Evolutionary conservation across 2,888 invertebrate genomes (phyloP).

Genomic region (Ferdinandea cuprea): DNA sequence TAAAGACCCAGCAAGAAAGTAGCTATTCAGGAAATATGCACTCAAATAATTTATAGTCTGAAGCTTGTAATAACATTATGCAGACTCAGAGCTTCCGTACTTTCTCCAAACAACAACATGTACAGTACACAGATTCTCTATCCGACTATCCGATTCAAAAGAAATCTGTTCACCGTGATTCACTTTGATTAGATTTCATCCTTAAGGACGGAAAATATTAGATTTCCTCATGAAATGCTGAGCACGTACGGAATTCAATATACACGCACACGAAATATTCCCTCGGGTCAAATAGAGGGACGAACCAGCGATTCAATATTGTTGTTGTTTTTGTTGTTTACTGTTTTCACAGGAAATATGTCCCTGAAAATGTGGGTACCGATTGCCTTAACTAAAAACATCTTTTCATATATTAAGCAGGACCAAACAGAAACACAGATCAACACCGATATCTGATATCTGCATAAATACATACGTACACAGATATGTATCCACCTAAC

Average conservation of each 20-base stretch:
- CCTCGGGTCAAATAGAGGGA: slow-evolving; percentile 34
- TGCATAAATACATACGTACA: background rate
- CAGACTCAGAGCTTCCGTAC: slow-evolving; percentile 20
- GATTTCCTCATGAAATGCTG: slow-evolving; percentile 54
- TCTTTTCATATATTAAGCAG: background rate
- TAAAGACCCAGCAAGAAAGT: background rate
- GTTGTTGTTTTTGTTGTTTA: slow-evolving; percentile 10
- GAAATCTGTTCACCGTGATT: slow-evolving; percentile 67
- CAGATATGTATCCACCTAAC: too few relatives aligned
- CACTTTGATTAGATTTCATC: slow-evolving; percentile 69
- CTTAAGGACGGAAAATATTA: slow-evolving; percentile 49
- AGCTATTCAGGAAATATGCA: background rate
- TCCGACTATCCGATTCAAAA: slow-evolving; percentile 18
- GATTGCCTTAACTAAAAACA: slow-evolving; percentile 12
- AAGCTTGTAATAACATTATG: slow-evolving; percentile 21
- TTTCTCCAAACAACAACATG: background rate
- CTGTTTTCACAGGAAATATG: slow-evolving; percentile 34
- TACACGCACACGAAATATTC: slow-evolving; percentile 50
- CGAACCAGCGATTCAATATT: slow-evolving; percentile 10
- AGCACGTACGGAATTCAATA: slow-evolving; percentile 69
- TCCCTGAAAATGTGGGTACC: slow-evolving; percentile 41
- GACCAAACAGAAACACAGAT: slow-evolving; percentile 40
- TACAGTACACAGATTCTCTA: background rate
- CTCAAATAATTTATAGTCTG: slow-evolving; percentile 13
- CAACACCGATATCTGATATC: slow-evolving; percentile 40